phyloP scores from a whole-genome alignment of 2,113 vertebrate species.

The Diglossa brunneiventris region DNA sequence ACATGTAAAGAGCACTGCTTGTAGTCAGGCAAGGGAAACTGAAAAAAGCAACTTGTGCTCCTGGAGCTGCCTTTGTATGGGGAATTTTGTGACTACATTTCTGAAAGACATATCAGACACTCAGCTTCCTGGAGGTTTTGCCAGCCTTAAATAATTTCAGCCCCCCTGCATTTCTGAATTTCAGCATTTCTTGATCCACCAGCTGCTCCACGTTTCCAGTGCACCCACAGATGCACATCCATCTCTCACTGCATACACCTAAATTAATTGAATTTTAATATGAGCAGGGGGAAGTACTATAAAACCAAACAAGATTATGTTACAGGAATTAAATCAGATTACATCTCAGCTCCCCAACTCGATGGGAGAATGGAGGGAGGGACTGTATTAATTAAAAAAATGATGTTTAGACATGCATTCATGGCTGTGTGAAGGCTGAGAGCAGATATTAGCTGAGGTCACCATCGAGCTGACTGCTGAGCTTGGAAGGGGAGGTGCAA shows the following conservation, averaged over 20 bases:
- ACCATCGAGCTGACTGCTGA: not conserved
- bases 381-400: conserved; percentile 47
- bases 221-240: conserved; percentile 35
- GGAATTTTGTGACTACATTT: not conserved
- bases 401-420: not conserved
- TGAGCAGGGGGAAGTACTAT: conserved; percentile 61
- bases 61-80: not conserved
- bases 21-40: not conserved
- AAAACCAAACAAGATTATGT: conserved; percentile 71
- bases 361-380: conserved; percentile 18
- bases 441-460: not conserved
- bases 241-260: conserved; percentile 32
- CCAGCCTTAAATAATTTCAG: not conserved
- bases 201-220: conserved; percentile 42
- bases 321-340: conserved; percentile 70
- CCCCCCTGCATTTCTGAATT: not conserved
- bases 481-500: not conserved
- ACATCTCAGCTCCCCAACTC: conserved; percentile 50
- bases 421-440: not conserved
- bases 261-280: conserved; percentile 80
- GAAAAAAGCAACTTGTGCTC: not conserved
- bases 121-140: not conserved
- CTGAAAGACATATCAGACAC: not conserved
- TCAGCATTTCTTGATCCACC: not conserved
- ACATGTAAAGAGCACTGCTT: not conserved